Percentiles rank a stretch among this genome's conserved stretches.
These are phyloP conservation scores for Bos taurus DNA, from an alignment of 2,113 vertebrate species.

Conservation along the genomic window ARS-UCD2.0 NC_037331.1:70364001-70364500, in stretches of 20 bases:
- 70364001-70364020: background rate
- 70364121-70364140: slow-evolving; percentile 46
- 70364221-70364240: background rate
- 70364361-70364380: background rate
- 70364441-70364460: too few species aligned
- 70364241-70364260: background rate
- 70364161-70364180: background rate
- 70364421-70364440: background rate
- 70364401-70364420: background rate
- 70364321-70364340: background rate
- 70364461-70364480: background rate
- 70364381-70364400: background rate
- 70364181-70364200: slow-evolving; percentile 24
- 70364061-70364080: background rate
- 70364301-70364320: background rate
- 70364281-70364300: background rate
- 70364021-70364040: slow-evolving; percentile 43
- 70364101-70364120: slow-evolving; percentile 12
- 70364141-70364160: slow-evolving; percentile 47
- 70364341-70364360: background rate
- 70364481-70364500: background rate
- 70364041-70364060: slow-evolving; percentile 56
- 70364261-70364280: background rate
- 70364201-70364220: background rate
- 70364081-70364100: slow-evolving; percentile 57